Base-by-base conservation (phyloP, 2,113 vertebrate genomes). In the Scomber colias region DNA sequence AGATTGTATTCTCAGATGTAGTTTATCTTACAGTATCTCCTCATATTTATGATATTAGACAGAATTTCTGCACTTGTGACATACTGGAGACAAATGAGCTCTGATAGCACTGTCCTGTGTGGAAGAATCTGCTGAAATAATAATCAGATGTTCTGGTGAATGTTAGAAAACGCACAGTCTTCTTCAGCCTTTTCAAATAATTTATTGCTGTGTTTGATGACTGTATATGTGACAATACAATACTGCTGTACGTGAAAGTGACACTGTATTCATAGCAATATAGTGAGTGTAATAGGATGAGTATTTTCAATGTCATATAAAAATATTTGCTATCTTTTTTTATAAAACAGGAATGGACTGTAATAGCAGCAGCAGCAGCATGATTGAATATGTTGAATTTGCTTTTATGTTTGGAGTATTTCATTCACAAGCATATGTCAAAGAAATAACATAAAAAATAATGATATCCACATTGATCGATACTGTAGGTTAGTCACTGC, bases 151-250 rank as follows among this genome's bases (percentile, higher is more conserved):
- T 48, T 51, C 35, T 62, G 27, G 14, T 51, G 57, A 57, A 70
- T 59, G 19, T 72, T 8, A 71, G 40, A 14, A 85, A 77, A 82
- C 15, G 16, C 69, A 83, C 74, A 79, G 5, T 50, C 30, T 65
- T 64, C n/a, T 60, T 64, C 66, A 74, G 62, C 64, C 77, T 84
- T 87, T 90, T 79, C 13, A 73, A 76, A 85, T 81, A 24, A 79
- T 91, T 77, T 82, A 91, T 73, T 89, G 68, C 74, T 85, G 77
- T 75, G 62, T 63, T 85, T 19, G 66, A 54, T 79, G 70, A 77
- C 54, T 75, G 79, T 88, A 75, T 77, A 87, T 78, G 79, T 82
- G 75, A 84, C n/a, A 79, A 61, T 67, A 60, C 24, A 77, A 81
- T 67, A 79, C 56, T 73, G 66, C 30, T 54, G 59, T 65, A 72